Base-by-base conservation (phyloP, 64 coral and sea anemone genomes). In the Trachythela sp. region DNA sequence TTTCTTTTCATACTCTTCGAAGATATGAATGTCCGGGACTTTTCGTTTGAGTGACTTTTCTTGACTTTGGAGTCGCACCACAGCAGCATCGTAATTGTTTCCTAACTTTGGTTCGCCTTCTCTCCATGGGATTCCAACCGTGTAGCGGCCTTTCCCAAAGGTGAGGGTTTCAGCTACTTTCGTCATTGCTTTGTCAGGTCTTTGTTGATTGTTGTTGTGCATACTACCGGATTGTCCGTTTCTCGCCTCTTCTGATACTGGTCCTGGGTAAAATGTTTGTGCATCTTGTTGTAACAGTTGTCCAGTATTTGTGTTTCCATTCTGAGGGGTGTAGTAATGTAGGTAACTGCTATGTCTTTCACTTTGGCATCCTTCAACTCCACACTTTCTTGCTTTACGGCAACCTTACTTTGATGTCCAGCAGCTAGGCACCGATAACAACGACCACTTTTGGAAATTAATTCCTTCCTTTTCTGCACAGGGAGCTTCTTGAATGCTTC, bases 61-160 rank as follows among this genome's bases (percentile, higher is more conserved):
- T 35, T 54, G 85, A 54, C 48, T 86, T 27, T 86, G 20, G 60
- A 90, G 83, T 39, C 76, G n/a, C 8, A 64, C 9, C 14, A 50
- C 38, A 58, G 76, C 85, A 18, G 84, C 67, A 0, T 89, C 86
- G 72, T 91, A 89, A 43, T 91, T 91, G 88, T 93, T 83, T 8
- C 30, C 80, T 0, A 93, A 83, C 27, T 86, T 59, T 40, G 88
- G 92, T 36, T 93, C 84, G 26, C 68, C 38, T 8, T 80, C 88
- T 67, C 77, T 93, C 70, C 84, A 90, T 13, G 92, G 92, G 17
- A 90, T 90, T 13, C 88, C 88, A 40, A 93, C 70, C 11, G 9
- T 34, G 48, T 93, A 93, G 2, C 36, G 71, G 7, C 29, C 58
- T 26, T 31, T 40, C 18, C 31, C 88, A 68, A 85, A 24, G 29